Percentiles rank a stretch among this genome's conserved stretches.
These are phyloP conservation scores for Monopterus albus DNA, from an alignment of 2,113 vertebrate genomes.

Conservation along the genomic window DNA sequence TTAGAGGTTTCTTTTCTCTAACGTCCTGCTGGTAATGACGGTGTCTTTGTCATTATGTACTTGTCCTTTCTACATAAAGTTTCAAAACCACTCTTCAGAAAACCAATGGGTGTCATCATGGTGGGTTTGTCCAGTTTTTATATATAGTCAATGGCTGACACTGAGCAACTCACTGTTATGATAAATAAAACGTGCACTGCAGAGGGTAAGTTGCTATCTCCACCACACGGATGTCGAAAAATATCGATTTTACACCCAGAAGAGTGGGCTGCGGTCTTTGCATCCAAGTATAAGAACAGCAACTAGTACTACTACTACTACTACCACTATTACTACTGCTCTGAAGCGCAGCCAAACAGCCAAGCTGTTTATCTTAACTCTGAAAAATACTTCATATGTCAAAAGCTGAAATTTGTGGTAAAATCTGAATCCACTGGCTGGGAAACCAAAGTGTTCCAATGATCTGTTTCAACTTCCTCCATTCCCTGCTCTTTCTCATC, in stretches of 20 bases:
- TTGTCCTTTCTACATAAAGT: no score
- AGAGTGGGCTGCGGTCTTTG: no score
- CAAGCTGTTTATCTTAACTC: neutral
- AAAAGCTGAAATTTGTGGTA: neutral
- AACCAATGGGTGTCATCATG: no score
- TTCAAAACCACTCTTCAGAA: no score
- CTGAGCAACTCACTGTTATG: neutral
- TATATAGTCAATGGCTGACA: no score
- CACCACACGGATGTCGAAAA: neutral
- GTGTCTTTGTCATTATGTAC: neutral
- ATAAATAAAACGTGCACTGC: neutral
- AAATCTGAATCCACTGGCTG: neutral
- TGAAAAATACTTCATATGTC: neutral
- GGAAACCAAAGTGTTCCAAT: neutral
- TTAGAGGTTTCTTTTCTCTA: no score
- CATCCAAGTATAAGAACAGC: no score
- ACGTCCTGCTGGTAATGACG: no score
- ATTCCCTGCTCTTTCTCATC: no score
- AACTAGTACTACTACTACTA: neutral
- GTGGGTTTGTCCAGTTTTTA: no score
- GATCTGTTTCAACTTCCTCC: no score
- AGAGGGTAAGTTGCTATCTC: neutral
- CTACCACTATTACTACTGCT: neutral
- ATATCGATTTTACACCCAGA: neutral
- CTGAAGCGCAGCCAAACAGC: no score